Evolutionary conservation across 2,888 invertebrate genomes (phyloP).

Genomic region (Globia sparganii): DNA sequence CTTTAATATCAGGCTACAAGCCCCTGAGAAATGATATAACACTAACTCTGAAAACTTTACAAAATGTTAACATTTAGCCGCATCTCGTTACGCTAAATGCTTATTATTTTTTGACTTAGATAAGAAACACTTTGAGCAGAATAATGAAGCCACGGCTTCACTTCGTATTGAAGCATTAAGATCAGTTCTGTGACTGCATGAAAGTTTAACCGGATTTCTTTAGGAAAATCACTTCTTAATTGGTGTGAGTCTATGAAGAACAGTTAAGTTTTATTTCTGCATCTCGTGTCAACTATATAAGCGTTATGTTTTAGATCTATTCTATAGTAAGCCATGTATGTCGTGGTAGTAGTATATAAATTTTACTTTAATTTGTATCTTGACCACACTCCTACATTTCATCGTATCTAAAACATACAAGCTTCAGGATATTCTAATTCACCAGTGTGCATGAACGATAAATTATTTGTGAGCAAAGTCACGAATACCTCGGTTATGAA

Average conservation of each 20-base stretch:
- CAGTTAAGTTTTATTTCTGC: neutral
- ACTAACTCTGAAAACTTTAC: neutral
- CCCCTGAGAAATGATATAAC: too few relatives aligned
- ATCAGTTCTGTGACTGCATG: neutral
- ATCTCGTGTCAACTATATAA: neutral
- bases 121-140: neutral
- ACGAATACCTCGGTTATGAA: neutral
- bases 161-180: neutral
- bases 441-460: neutral
- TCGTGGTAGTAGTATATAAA: neutral
- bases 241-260: too few relatives aligned
- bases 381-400: neutral
- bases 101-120: conserved; percentile 3
- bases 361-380: neutral
- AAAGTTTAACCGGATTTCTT: neutral
- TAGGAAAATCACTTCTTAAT: too few relatives aligned
- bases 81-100: neutral
- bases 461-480: neutral
- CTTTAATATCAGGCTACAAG: too few relatives aligned
- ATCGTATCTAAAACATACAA: neutral
- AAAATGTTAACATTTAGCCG: neutral
- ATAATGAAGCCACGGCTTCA: neutral
- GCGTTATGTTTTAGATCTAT: neutral
- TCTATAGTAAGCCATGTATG: neutral
- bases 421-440: neutral